Conservation (phyloP, 2,797 vertebrate genomes). For the Sphenopsis melanotis region DNA sequence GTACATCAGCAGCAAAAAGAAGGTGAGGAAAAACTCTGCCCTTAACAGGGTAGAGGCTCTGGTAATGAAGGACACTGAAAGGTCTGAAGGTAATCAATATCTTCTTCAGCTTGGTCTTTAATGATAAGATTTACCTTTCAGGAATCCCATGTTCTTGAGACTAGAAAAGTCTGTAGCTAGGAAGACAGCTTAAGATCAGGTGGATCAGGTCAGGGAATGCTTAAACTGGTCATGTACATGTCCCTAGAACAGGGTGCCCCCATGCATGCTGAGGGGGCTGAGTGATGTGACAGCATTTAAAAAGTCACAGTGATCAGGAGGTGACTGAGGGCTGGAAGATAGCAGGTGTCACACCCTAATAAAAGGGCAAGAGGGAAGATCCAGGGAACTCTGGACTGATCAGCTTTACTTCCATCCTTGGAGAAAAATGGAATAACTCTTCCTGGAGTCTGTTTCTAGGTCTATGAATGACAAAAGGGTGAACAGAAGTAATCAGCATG, state of each 20-base stretch:
- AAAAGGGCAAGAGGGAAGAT: neutral
- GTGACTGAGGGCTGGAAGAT: neutral
- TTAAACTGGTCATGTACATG: neutral
- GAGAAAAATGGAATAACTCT: neutral
- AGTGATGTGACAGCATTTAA: neutral
- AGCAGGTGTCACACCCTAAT: neutral
- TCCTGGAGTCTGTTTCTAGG: neutral
- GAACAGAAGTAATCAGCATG: neutral
- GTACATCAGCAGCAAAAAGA: neutral
- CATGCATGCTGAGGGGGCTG: neutral
- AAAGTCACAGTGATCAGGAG: neutral
- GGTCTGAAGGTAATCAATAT: neutral
- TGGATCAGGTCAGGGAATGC: neutral
- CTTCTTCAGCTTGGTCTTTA: neutral
- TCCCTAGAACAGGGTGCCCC: neutral
- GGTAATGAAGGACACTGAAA: neutral
- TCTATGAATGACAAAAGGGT: neutral
- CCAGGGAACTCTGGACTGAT: neutral
- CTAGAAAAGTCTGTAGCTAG: neutral
- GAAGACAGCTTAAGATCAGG: fast-evolving
- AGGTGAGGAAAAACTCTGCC: neutral
- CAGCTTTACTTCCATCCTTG: neutral
- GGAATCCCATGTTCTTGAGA: neutral
- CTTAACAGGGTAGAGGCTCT: neutral
- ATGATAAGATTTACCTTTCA: neutral